Evolutionary conservation across 2,888 invertebrate species (phyloP).

Genomic region (Catonia carolina): DNA sequence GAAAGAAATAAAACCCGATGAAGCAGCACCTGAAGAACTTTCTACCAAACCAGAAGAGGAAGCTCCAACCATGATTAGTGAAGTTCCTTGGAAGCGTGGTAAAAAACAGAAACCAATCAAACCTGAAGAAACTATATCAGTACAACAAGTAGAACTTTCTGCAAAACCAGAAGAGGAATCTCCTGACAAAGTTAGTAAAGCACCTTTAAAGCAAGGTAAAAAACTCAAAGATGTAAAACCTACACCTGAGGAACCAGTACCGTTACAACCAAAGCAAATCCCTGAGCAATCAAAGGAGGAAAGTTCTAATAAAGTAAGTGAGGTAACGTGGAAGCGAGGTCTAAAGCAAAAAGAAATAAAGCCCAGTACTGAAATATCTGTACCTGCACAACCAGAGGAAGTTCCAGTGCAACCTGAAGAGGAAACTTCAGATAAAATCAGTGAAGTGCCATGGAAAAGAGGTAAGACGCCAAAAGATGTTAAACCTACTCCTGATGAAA

Average conservation of each 20-base stretch:
- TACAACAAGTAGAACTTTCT: too few relatives aligned
- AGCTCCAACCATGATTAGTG: slow-evolving; percentile 23
- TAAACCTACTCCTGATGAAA: too few relatives aligned
- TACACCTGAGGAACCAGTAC: neutral
- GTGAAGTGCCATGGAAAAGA: neutral
- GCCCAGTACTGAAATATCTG: neutral
- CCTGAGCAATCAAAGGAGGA: too few relatives aligned
- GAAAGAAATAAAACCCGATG: slow-evolving; percentile 11
- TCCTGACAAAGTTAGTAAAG: neutral
- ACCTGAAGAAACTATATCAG: slow-evolving; percentile 26
- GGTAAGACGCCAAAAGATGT: neutral
- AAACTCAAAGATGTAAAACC: neutral
- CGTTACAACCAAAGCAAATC: neutral
- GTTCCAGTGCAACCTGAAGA: neutral
- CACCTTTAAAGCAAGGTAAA: neutral
- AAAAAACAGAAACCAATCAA: slow-evolving; percentile 1
- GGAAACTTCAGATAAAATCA: neutral
- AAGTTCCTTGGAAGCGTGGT: neutral
- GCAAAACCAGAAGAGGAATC: too few relatives aligned
- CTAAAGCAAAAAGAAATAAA: neutral
- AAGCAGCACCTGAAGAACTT: slow-evolving; percentile 42
- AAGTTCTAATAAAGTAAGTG: too few relatives aligned
- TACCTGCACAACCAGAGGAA: neutral
- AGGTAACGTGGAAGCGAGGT: neutral
- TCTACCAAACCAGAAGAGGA: slow-evolving; percentile 31